Conservation (phyloP, 2,888 invertebrate species). For the Hydroisotoma schaefferi region DNA sequence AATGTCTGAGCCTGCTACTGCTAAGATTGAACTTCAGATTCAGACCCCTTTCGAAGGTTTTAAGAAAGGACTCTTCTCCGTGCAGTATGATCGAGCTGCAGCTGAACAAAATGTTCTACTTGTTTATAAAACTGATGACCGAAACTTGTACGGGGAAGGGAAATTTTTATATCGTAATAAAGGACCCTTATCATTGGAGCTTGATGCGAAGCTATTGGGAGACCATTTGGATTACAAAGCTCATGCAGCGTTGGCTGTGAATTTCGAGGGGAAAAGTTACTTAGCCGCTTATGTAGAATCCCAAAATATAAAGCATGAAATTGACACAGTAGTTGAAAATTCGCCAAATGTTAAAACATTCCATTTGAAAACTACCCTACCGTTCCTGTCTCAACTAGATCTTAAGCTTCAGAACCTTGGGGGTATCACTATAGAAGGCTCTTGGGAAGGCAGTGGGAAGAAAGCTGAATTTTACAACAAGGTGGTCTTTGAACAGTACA, state of each 20-base stretch:
- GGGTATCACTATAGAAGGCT: conserved; percentile 12
- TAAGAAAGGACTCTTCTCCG: conserved; percentile 27
- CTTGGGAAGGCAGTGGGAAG: conserved; percentile 31
- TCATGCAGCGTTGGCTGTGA: conserved; percentile 22
- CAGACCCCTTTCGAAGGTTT: conserved; percentile 40
- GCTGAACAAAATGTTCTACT: conserved; percentile 12
- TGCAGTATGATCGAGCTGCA: conserved; percentile 14
- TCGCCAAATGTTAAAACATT: conserved; percentile 19
- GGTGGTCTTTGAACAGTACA: conserved; percentile 28
- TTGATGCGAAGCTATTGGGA: conserved; percentile 21
- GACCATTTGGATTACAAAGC: conserved; percentile 20
- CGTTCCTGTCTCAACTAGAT: conserved; percentile 25
- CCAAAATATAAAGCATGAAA: conserved; percentile 33
- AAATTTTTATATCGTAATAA: conserved; percentile 24
- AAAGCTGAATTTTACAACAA: conserved; percentile 38
- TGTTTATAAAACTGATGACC: conserved; percentile 24
- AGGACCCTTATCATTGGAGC: conserved; percentile 22
- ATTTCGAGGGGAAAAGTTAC: conserved; percentile 25
- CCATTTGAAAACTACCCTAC: conserved; percentile 33
- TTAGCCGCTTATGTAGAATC: conserved; percentile 29
- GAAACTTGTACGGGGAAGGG: conserved; percentile 21
- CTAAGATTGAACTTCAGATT: conserved; percentile 16
- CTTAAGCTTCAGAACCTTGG: conserved; percentile 18
- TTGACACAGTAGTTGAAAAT: conserved; percentile 31
- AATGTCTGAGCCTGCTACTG: background rate